Evolutionary conservation across 2,797 vertebrate species (phyloP).

Genomic region (Lagorchestes hirsutus): DNA sequence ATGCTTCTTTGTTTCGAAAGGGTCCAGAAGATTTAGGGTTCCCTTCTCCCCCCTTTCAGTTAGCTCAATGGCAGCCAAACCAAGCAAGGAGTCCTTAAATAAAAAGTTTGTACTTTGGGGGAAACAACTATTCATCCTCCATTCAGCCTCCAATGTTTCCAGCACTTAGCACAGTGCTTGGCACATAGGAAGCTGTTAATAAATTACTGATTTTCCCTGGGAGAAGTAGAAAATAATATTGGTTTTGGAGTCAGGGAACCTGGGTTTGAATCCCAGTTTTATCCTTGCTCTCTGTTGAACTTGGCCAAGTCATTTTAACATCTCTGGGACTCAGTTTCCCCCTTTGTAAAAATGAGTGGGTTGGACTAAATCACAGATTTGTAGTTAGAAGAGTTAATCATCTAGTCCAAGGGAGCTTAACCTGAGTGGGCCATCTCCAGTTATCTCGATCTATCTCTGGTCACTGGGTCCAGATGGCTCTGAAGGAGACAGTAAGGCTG

Average conservation of each 20-base stretch:
- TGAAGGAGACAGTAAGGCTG: no score
- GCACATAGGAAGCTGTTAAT: neutral
- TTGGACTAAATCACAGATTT: neutral
- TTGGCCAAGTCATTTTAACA: neutral
- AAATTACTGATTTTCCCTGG: neutral
- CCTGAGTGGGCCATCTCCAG: neutral
- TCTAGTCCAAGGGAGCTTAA: neutral
- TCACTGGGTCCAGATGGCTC: no score
- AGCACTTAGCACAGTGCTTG: neutral
- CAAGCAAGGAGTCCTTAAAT: conserved; percentile 5
- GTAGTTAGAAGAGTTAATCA: neutral
- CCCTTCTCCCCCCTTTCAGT: neutral
- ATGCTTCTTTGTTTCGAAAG: conserved; percentile 47
- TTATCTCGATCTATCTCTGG: no score
- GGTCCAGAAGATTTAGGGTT: conserved; percentile 29
- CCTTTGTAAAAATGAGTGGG: neutral
- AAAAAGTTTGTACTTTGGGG: neutral
- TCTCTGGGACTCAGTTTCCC: neutral
- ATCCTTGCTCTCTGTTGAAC: neutral
- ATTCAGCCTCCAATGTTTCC: neutral
- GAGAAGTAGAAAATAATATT: neutral
- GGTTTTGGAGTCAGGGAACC: neutral
- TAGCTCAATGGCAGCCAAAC: neutral
- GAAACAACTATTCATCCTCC: neutral
- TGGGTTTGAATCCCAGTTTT: neutral